These are phyloP conservation scores for Aurelia sp. DNA, from an alignment of 30 jellyfish, hydroid and myxozoan genomes.

Conservation along the genomic window DNA sequence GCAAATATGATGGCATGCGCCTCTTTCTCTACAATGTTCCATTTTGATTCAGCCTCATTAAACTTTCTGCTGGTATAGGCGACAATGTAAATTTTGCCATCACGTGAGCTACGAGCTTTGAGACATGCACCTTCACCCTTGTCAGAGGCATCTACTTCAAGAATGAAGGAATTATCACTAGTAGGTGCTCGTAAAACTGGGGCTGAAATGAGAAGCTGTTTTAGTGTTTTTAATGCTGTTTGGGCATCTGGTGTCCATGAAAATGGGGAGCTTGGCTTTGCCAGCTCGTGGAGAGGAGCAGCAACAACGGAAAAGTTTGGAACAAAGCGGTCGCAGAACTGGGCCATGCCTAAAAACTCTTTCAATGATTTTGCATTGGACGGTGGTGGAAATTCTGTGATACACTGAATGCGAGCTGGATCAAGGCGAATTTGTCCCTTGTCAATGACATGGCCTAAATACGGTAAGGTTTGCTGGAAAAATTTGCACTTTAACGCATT, in stretches of 20 bases:
- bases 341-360: constrained; percentile 37
- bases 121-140: constrained; percentile 45
- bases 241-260: constrained; percentile 26
- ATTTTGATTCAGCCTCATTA: constrained; percentile 4
- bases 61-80: background rate
- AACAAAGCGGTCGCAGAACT: background rate
- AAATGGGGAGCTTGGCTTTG: constrained; percentile 15
- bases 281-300: constrained; percentile 27
- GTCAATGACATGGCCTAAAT: constrained; percentile 40
- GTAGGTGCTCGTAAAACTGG: constrained; percentile 57
- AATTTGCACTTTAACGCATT: constrained; percentile 52
- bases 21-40: background rate
- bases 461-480: constrained; percentile 15
- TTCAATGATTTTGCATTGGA: background rate
- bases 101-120: constrained; percentile 32
- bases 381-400: constrained; percentile 25
- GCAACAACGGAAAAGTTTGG: constrained; percentile 19
- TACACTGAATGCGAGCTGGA: constrained; percentile 28
- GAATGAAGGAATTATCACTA: constrained; percentile 24
- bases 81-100: constrained; percentile 12
- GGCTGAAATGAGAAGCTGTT: constrained; percentile 16
- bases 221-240: constrained; percentile 5
- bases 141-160: constrained; percentile 28
- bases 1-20: constrained; percentile 5
- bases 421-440: constrained; percentile 40